Evolutionary conservation across 1,140 invertebrate species (phyloP).

Genomic region (Megathymus violae): DNA sequence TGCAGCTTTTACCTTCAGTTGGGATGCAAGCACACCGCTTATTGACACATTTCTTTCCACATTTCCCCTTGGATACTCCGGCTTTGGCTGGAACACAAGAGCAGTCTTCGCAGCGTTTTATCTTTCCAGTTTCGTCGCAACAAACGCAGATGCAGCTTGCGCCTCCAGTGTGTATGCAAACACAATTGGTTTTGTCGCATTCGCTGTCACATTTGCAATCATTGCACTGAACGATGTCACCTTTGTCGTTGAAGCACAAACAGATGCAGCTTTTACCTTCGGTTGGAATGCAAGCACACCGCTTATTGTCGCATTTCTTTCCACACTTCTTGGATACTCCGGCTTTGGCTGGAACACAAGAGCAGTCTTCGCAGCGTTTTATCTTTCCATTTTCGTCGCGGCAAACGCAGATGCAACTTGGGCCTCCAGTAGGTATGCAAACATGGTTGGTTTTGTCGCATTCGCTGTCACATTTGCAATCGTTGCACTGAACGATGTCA

Average conservation of each 20-base stretch:
- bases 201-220: conserved; percentile 43
- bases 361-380: conserved; percentile 45
- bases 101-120: conserved; percentile 44
- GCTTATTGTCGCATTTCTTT: conserved; percentile 41
- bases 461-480: conserved; percentile 37
- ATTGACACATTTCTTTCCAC: conserved; percentile 31
- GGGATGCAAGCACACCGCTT: conserved; percentile 43
- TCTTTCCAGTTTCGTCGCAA: conserved; percentile 38
- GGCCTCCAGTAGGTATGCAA: conserved; percentile 46
- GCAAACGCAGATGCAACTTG: conserved; percentile 47
- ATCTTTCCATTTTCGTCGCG: conserved; percentile 45
- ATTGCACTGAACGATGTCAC: conserved; percentile 42
- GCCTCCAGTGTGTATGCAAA: conserved; percentile 42
- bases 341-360: not conserved
- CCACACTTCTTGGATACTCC: not conserved
- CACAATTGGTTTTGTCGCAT: conserved; percentile 39
- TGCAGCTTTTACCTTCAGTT: conserved; percentile 45
- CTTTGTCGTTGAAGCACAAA: conserved; percentile 42
- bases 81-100: conserved; percentile 16
- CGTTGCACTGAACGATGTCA: conserved; percentile 20
- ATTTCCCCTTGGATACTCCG: not conserved
- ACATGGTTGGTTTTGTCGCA: conserved; percentile 29
- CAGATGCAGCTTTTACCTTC: conserved; percentile 47
- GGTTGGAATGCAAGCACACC: conserved; percentile 47
- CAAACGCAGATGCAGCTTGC: conserved; percentile 47